Evolutionary conservation across 2,888 invertebrate species (phyloP), one percentile per base, ranked within the genome.

Genomic region (Lepidonotus clava): DNA sequence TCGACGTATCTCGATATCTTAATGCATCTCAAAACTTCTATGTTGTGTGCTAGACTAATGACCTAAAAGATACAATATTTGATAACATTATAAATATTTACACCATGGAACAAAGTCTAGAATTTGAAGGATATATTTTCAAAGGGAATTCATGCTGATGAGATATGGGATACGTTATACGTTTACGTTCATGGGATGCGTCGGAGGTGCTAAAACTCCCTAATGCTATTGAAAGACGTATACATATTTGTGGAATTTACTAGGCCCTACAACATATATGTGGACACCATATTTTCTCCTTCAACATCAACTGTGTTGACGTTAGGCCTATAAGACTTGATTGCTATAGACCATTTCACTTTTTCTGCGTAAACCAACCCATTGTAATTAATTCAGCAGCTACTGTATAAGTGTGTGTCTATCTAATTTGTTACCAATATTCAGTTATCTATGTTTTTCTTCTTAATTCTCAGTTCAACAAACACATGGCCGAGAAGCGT

Each of bases 401-500:
- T 46, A 46, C 46, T 11, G 46, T 46, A 11, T 46, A 46, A 46
- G 8, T 46, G 18, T 18, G 18, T 46, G 46, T 8, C 46, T 11
- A 46, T 46, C 18, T 46, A 11, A 11, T 46, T 46, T 46, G 8
- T 11, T 46, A 46, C 8, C 18, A 46, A 18, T 46, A 46, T 46
- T 46, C 6, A 46, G 8, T 46, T 6, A 46, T 46, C 14, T 28
- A 14, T 71, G 14, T 36, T n/a, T 38, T 18, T 71, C 32, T 28
- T 11, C 36, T 32, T n/a, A 32, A 14, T 71, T 71, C 46, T 1
- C 46, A 80, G 80, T 80, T 80, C 46, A 80, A 80, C 46, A 80
- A 80, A 46, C 80, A 80, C 80, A 80, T 80, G 80, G 80, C 80
- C 8, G 80, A 80, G 80, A 80, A 80, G 32, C 80, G 80, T 24